Conservation (phyloP, 2,888 invertebrate genomes). For the Stramonita haemastoma region DNA sequence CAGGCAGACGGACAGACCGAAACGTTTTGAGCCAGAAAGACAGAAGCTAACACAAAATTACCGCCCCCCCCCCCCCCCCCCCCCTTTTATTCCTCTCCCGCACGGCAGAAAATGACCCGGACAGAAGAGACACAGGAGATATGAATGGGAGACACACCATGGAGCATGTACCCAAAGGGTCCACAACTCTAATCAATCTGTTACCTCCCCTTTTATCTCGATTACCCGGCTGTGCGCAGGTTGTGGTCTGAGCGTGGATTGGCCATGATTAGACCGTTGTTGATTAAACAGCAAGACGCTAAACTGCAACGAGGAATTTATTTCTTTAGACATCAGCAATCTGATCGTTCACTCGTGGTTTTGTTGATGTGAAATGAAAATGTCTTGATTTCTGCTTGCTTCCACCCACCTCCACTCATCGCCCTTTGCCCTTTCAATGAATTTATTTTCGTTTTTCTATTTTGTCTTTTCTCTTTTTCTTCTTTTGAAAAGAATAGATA, state of each 20-base stretch:
- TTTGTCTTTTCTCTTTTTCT: background rate
- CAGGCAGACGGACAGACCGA: background rate
- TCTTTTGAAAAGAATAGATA: too few relatives aligned
- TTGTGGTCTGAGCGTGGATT: background rate
- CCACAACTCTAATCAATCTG: constrained; percentile 13
- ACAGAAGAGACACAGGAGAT: background rate
- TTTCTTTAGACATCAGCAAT: background rate
- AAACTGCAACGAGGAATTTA: background rate
- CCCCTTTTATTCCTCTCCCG: background rate
- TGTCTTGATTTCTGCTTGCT: background rate
- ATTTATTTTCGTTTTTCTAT: background rate
- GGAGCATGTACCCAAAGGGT: background rate
- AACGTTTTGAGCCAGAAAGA: too few relatives aligned
- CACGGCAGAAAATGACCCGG: background rate
- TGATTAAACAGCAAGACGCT: background rate
- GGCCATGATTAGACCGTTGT: background rate
- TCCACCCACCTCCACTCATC: background rate
- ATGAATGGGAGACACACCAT: background rate
- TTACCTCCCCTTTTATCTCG: background rate
- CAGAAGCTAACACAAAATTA: too few relatives aligned
- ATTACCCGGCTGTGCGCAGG: background rate
- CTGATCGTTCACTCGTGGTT: too few relatives aligned
- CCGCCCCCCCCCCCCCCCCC: background rate
- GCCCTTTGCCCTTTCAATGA: background rate
- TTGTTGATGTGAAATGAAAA: background rate